Conservation (phyloP, 1,140 invertebrate genomes). For the Aricia agestis region DNA sequence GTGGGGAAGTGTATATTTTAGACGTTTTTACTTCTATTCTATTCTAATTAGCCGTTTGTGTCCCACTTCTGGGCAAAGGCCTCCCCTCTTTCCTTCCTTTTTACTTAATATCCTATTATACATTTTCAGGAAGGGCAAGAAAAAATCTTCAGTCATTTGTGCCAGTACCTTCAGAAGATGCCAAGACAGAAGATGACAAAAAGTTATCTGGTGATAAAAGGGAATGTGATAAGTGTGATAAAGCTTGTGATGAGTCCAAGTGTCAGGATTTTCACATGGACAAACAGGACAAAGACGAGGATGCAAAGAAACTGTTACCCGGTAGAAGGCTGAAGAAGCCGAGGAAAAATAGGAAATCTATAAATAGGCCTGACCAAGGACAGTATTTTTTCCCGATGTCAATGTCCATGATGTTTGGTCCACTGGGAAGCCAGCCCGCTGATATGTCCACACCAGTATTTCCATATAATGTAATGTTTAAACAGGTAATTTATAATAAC, state of each 20-base stretch:
- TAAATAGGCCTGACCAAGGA: conserved; percentile 55
- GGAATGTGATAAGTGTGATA: conserved; percentile 53
- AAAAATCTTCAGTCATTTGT: conserved; percentile 62
- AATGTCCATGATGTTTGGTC: conserved; percentile 89
- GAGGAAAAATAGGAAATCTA: conserved; percentile 62
- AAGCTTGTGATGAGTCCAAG: conserved; percentile 49
- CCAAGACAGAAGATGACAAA: conserved; percentile 44
- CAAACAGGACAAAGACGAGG: conserved; percentile 50
- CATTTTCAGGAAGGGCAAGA: conserved; percentile 57
- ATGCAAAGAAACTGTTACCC: conserved; percentile 45
- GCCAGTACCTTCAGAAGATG: conserved; percentile 49
- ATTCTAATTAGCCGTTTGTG: no score
- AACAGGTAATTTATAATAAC: conserved; percentile 82
- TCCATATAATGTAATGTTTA: conserved; percentile 91
- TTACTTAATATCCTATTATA: background rate
- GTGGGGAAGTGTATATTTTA: no score
- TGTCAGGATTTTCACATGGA: conserved; percentile 45
- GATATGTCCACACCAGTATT: conserved; percentile 80
- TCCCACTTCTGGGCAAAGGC: no score
- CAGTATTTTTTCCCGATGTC: conserved; percentile 86
- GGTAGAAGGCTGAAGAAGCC: conserved; percentile 54
- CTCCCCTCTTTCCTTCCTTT: no score
- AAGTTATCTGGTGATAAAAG: conserved; percentile 41
- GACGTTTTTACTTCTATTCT: no score
- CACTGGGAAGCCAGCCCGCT: conserved; percentile 79